Evolutionary conservation across 2,113 vertebrate species (phyloP).

Genomic region (Seriola quinqueradiata): DNA sequence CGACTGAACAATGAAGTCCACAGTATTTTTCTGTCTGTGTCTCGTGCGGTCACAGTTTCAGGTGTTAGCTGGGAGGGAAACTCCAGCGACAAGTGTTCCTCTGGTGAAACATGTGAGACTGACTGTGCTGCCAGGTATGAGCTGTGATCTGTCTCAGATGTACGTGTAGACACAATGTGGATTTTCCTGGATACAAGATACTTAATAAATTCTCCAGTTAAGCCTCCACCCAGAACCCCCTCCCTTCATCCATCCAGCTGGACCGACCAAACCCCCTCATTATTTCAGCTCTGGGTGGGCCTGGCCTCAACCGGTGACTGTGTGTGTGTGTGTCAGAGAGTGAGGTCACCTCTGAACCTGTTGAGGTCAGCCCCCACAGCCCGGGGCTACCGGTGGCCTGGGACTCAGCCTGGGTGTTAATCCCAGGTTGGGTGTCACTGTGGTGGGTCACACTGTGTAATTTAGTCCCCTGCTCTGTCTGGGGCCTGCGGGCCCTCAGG

Average conservation of each 20-base stretch:
- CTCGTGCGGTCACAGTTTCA: background rate
- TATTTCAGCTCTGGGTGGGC: slow-evolving; percentile 76
- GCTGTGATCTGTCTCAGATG: background rate
- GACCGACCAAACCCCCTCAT: slow-evolving; percentile 68
- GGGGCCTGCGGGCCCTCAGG: slow-evolving; percentile 59
- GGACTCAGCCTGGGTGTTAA: slow-evolving; percentile 71
- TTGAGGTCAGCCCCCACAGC: slow-evolving; percentile 63
- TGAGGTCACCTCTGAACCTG: slow-evolving; percentile 65
- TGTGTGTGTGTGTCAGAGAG: background rate
- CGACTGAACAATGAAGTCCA: too few relatives aligned
- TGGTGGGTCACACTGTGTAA: slow-evolving; percentile 72
- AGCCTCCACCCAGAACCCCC: slow-evolving; percentile 46
- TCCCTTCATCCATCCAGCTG: slow-evolving; percentile 59
- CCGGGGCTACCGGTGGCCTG: slow-evolving; percentile 47
- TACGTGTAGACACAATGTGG: slow-evolving; percentile 31
- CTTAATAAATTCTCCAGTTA: slow-evolving; percentile 41
- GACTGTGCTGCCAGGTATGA: slow-evolving; percentile 35
- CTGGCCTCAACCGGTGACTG: background rate
- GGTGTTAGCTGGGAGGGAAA: background rate
- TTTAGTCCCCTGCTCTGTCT: slow-evolving; percentile 73
- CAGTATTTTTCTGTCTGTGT: background rate
- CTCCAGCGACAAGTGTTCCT: background rate
- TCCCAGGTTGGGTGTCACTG: slow-evolving; percentile 78
- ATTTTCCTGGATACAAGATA: slow-evolving; percentile 41
- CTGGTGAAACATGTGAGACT: background rate